Evolutionary conservation across 1,140 invertebrate genomes (phyloP), one percentile per base, ranked within the genome.

Genomic region (Apolygus lucorum): DNA sequence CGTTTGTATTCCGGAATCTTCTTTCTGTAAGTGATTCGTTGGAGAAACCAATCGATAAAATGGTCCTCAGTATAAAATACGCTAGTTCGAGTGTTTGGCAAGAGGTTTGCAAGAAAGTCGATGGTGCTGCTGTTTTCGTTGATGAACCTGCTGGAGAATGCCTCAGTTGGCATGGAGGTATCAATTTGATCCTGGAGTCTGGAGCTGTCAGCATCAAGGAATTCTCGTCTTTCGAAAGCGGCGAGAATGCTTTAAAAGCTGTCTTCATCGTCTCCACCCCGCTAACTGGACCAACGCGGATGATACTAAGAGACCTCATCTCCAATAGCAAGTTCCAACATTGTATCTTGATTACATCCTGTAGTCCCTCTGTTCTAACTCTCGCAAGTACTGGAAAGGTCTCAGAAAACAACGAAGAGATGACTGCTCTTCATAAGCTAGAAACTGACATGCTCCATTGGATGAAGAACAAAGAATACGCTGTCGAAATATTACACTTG

Each of bases 131-230:
- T 1, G 84, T 87, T 2, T 86, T 84, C 73, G 76, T 86, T 34
- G 86, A 87, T 74, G 80, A 84, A 72, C 74, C 75, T 29, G 79
- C 79, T 71, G 82, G 84, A 11, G 85, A 87, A 76, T 82, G 83
- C 73, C 76, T 87, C 22, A 85, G 86, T 74, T 87, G 85, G 85
- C 79, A 85, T 74, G 85, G 85, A 2, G 85, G 85, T 2, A 74
- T 84, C n/a, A 78, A 79, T 63, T 78, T 79, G 70, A 72, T 87
- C 27, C 71, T 83, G 1, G 75, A 78, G 26, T 80, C 79, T 52
- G 85, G 85, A 67, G 85, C 84, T 42, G 73, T 81, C 24, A 79
- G 77, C 74, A 81, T 86, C 0, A 85, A 84, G 73, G 81, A 81
- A 74, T 81, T 87, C 70, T 85, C 85, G 14, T 82, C 83, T 2